Conservation (phyloP, 2,113 vertebrate genomes). For the Forbesichthys papilliferus region DNA sequence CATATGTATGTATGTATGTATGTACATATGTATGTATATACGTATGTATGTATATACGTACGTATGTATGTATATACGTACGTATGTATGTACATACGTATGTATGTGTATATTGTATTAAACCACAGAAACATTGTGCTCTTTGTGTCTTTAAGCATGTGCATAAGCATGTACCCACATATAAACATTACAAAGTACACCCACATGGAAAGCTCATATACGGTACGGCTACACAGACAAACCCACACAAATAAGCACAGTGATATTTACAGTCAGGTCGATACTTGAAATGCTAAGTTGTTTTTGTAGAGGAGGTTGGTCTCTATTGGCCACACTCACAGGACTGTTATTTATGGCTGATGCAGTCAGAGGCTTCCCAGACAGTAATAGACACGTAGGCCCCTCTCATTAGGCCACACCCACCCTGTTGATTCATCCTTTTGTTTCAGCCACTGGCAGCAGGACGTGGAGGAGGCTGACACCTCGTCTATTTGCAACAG, state of each 20-base stretch:
- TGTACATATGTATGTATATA: neutral
- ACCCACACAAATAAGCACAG: conserved; percentile 2
- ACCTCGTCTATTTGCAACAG: conserved; percentile 69
- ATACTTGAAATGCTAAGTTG: conserved; percentile 11
- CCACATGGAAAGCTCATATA: neutral
- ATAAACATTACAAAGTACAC: neutral
- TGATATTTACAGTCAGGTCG: conserved; percentile 6
- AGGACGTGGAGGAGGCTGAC: conserved; percentile 84
- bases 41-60: neutral
- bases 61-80: neutral
- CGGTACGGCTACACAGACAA: neutral
- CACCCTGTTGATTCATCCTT: conserved; percentile 24
- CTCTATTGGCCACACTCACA: conserved; percentile 12
- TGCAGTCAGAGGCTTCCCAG: conserved; percentile 26
- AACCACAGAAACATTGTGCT: neutral
- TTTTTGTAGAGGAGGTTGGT: conserved; percentile 4
- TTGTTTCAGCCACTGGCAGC: conserved; percentile 82
- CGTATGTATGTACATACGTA: neutral
- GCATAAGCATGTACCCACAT: neutral
- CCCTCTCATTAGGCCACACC: conserved; percentile 30
- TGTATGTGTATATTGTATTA: neutral
- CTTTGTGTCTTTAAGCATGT: neutral
- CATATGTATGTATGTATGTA: too few relatives aligned
- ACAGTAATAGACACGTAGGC: conserved; percentile 7
- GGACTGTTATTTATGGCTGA: conserved; percentile 2